Percentiles rank a stretch among this genome's conserved stretches.
Evolutionary conservation across 2,888 invertebrate genomes (phyloP).

Genomic region (Anarsia innoxiella): DNA sequence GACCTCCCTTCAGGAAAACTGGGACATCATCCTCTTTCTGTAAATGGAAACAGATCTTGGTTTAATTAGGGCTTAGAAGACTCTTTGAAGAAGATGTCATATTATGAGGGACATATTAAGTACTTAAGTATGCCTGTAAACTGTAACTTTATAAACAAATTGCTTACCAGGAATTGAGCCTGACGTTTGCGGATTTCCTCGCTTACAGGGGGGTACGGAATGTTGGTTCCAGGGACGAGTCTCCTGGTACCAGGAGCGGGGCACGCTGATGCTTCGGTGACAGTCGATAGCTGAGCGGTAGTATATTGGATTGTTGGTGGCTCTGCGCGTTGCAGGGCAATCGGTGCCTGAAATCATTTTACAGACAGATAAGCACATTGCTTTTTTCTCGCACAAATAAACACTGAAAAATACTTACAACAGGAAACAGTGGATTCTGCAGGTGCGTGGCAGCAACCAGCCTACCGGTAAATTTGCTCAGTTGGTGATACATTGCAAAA

Average conservation of each 20-base stretch:
- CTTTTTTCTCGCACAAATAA: background rate
- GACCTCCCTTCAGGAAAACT: conserved; percentile 76
- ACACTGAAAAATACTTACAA: conserved; percentile 43
- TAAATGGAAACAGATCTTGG: conserved; percentile 22
- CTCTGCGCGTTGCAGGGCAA: conserved; percentile 64
- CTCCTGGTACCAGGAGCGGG: conserved; percentile 41
- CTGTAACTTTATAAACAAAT: background rate
- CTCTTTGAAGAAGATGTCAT: background rate
- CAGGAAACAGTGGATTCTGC: conserved; percentile 62
- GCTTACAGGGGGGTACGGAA: conserved; percentile 46
- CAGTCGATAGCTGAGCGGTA: conserved; percentile 55
- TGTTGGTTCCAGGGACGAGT: conserved; percentile 60
- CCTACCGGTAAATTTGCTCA: conserved; percentile 60
- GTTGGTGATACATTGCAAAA: conserved; percentile 63
- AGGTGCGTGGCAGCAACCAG: conserved; percentile 52
- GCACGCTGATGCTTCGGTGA: conserved; percentile 49
- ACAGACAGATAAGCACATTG: conserved; percentile 12
- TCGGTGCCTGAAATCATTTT: conserved; percentile 46
- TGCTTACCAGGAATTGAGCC: conserved; percentile 57
- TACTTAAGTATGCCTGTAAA: too few relatives aligned
- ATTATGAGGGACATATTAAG: too few relatives aligned
- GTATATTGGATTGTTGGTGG: conserved; percentile 54
- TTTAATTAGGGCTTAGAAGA: background rate
- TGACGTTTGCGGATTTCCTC: conserved; percentile 50
- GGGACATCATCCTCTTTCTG: conserved; percentile 76